Percentiles rank a stretch among this genome's conserved stretches.
phyloP scores from a whole-genome alignment of 2,797 vertebrate species.

The Sebastes iracundus region DNA sequence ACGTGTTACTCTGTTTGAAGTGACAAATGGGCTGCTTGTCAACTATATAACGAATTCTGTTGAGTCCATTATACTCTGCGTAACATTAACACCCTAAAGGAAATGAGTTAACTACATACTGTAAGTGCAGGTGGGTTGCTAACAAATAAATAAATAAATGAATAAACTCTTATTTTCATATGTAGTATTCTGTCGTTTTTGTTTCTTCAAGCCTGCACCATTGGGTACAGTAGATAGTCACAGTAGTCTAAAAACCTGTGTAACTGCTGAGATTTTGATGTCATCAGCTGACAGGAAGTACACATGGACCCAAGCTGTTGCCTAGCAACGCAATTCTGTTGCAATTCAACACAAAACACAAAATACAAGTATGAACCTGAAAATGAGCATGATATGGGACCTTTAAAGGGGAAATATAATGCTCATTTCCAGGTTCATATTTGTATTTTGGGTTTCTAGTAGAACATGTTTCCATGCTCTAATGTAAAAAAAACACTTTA shows the following conservation, averaged over 20 bases:
- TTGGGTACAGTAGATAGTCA: background rate
- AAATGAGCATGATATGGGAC: too few species aligned
- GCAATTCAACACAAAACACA: too few species aligned
- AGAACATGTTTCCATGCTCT: too few species aligned
- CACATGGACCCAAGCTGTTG: too few species aligned
- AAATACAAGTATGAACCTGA: too few species aligned
- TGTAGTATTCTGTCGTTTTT: background rate
- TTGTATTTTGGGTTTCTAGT: too few species aligned
- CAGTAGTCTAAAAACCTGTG: background rate
- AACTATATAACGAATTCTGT: background rate
- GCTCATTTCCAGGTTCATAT: too few species aligned
- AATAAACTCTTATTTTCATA: constrained; percentile 46
- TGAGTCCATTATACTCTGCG: background rate
- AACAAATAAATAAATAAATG: background rate
- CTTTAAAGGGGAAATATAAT: too few species aligned
- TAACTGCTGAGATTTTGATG: background rate
- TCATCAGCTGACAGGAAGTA: too few species aligned
- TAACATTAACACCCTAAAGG: background rate
- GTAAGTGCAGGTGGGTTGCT: constrained; percentile 6
- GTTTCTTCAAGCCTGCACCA: background rate
- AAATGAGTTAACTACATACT: background rate
- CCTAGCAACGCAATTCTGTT: too few species aligned
- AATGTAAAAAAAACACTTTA: too few species aligned
- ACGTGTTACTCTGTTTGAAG: constrained; percentile 21
- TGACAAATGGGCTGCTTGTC: background rate